Conservation (phyloP, 1,140 invertebrate species). For the Drosophila rhopaloa region DNA sequence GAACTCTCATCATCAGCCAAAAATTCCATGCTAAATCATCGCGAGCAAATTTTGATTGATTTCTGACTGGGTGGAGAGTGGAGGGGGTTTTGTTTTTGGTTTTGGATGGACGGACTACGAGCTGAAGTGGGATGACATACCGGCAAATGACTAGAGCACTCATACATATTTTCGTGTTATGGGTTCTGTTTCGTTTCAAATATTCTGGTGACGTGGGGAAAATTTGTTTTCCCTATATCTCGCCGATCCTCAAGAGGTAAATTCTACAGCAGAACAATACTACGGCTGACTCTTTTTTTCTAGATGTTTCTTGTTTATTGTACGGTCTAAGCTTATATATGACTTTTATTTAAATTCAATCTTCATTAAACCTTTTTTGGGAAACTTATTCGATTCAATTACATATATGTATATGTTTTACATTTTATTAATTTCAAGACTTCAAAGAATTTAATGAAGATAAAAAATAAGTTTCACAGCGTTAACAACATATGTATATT, state of each 20-base stretch:
- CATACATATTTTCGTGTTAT: conserved; percentile 5
- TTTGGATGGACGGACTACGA: conserved; percentile 20
- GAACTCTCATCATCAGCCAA: conserved; percentile 59
- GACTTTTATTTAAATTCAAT: too few relatives aligned
- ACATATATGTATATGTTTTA: too few relatives aligned
- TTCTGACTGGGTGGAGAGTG: conserved; percentile 29
- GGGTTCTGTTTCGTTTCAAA: conserved; percentile 26
- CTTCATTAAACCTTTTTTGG: too few relatives aligned
- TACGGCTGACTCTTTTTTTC: neutral
- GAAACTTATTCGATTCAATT: too few relatives aligned
- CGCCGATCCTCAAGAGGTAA: conserved; percentile 6
- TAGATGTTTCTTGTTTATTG: neutral
- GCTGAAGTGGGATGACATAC: conserved; percentile 48
- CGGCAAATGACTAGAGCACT: conserved; percentile 27
- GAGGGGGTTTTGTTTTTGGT: neutral
- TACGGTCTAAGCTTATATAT: too few relatives aligned
- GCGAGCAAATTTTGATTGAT: conserved; percentile 74
- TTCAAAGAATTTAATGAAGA: too few relatives aligned
- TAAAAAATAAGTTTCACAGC: too few relatives aligned
- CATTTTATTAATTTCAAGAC: too few relatives aligned
- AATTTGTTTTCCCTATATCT: conserved; percentile 40
- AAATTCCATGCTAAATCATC: conserved; percentile 77
- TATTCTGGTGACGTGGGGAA: conserved; percentile 38
- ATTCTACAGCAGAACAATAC: neutral
- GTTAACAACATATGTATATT: too few relatives aligned